Conservation (phyloP, 2,113 vertebrate species). For the Nesoenas mayeri region DNA sequence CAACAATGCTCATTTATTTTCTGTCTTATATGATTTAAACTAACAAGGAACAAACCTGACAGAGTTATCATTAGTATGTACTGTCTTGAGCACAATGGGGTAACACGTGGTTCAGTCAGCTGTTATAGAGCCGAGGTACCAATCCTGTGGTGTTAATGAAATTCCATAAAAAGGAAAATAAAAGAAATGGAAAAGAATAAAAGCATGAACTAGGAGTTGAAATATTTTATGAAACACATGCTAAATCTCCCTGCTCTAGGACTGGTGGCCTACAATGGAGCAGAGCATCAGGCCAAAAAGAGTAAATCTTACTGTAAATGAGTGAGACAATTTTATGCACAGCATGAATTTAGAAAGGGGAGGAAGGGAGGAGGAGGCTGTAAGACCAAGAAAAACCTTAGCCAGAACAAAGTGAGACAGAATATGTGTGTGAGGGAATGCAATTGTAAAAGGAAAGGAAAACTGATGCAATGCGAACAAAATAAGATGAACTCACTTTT, state of each 20-base stretch:
- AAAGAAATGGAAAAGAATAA: constrained; percentile 9
- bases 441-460: background rate
- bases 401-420: background rate
- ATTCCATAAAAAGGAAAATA: constrained; percentile 4
- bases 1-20: background rate
- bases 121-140: background rate
- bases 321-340: constrained; percentile 28
- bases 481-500: background rate
- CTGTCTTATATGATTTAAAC: background rate
- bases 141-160: background rate
- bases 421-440: background rate
- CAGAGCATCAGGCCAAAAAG: constrained; percentile 4
- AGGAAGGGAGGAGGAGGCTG: background rate
- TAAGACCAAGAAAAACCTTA: background rate
- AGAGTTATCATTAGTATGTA: background rate
- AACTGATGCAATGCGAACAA: constrained; percentile 3
- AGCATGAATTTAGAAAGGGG: constrained; percentile 35
- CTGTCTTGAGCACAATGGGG: background rate
- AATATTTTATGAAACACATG: constrained; percentile 60
- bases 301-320: constrained; percentile 29
- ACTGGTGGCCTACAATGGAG: background rate
- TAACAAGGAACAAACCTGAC: background rate
- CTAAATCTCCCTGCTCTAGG: constrained; percentile 36
- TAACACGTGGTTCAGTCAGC: background rate
- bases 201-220: constrained; percentile 15